Evolutionary conservation across 2,113 vertebrate genomes (phyloP).

Genomic region (Pedetes capensis): DNA sequence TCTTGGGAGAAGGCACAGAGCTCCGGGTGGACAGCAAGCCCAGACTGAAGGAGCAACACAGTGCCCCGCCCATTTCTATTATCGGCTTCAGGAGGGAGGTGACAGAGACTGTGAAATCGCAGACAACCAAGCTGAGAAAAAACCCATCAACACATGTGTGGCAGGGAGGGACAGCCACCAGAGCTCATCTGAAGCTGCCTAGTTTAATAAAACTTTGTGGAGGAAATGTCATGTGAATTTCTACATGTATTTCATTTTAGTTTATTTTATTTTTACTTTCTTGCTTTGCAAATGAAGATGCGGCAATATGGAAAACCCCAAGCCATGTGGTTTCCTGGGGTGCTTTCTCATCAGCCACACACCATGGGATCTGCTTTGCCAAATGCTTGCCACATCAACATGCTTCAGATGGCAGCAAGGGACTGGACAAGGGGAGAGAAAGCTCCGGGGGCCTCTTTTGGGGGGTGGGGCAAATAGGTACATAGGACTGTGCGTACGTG

Average conservation of each 20-base stretch:
- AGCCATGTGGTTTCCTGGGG: background rate
- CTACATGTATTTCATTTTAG: no score
- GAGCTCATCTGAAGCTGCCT: constrained; percentile 62
- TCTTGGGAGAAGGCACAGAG: constrained; percentile 58
- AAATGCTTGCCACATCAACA: background rate
- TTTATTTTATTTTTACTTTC: background rate
- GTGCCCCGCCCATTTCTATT: constrained; percentile 62
- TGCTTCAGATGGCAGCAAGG: background rate
- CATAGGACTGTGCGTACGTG: no score
- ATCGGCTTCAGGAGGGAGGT: constrained; percentile 57
- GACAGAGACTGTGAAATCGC: constrained; percentile 73
- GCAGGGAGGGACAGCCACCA: constrained; percentile 3
- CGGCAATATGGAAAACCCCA: background rate
- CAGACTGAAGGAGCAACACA: constrained; percentile 53
- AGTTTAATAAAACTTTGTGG: background rate
- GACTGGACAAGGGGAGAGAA: background rate
- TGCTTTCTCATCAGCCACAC: background rate
- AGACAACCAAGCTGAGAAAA: constrained; percentile 59
- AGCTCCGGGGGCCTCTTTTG: background rate
- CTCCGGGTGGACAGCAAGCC: constrained; percentile 62
- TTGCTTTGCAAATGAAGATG: background rate
- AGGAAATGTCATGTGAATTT: background rate
- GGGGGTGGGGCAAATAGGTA: background rate
- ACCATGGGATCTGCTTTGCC: background rate
- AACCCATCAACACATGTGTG: background rate